These are phyloP conservation scores for Centruroides sculpturatus DNA, from an alignment of 1,140 invertebrate species.

Conservation along the genomic window DNA sequence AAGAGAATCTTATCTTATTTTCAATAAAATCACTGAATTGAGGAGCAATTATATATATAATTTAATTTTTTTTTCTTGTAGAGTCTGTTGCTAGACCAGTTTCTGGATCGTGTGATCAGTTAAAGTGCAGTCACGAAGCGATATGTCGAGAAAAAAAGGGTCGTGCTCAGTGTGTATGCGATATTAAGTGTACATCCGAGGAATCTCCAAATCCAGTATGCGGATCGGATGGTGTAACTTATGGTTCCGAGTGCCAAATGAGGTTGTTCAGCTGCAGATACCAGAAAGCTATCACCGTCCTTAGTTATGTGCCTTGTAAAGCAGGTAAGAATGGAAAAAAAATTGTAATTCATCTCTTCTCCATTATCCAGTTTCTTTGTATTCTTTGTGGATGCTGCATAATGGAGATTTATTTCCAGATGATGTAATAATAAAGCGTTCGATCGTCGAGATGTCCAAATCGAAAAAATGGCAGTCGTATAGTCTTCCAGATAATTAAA, in stretches of 20 bases:
- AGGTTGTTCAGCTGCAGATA: conserved; percentile 57
- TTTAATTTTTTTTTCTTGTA: neutral
- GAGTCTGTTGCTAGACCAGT: conserved; percentile 25
- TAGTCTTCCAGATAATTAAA: too few species aligned
- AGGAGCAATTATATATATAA: neutral
- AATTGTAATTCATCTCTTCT: conserved; percentile 30
- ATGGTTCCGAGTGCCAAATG: conserved; percentile 56
- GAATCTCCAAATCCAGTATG: conserved; percentile 43
- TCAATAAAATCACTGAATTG: neutral
- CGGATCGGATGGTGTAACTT: conserved; percentile 63
- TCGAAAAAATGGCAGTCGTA: too few species aligned
- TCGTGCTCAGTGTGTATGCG: conserved; percentile 43
- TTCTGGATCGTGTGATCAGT: conserved; percentile 49
- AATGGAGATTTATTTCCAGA: too few species aligned
- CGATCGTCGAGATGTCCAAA: too few species aligned
- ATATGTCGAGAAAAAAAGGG: conserved; percentile 52
- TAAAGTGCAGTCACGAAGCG: conserved; percentile 67
- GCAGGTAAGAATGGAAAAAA: conserved; percentile 1
- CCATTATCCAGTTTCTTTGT: too few species aligned
- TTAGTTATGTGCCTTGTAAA: conserved; percentile 50
- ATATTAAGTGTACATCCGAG: conserved; percentile 22
- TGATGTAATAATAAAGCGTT: too few species aligned
- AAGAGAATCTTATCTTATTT: neutral
- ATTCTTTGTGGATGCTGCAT: too few species aligned
- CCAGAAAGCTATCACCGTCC: conserved; percentile 65